Evolutionary conservation across 2,797 vertebrate genomes (phyloP).

Genomic region (Neosilurus hyrtlii): DNA sequence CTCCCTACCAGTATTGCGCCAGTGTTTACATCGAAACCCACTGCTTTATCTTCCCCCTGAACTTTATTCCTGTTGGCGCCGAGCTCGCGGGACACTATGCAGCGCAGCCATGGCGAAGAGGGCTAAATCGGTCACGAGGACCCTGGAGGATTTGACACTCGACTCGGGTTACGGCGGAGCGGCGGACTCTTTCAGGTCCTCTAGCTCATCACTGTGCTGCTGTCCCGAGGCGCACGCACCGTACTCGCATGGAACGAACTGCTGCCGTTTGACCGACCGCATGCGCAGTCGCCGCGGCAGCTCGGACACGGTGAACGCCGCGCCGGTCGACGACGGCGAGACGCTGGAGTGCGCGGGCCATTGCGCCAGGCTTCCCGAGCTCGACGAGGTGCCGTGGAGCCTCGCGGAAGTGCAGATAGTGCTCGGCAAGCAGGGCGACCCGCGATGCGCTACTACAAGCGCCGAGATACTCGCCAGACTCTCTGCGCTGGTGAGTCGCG

Average conservation of each 20-base stretch:
- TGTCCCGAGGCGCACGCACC: constrained; percentile 85
- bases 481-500: constrained; percentile 85
- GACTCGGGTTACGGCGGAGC: constrained; percentile 99
- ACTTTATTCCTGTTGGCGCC: constrained; percentile 32
- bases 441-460: constrained; percentile 67
- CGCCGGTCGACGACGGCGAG: constrained; percentile 94
- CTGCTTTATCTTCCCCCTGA: neutral
- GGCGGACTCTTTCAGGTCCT: constrained; percentile 95
- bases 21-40: neutral
- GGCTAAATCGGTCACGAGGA: constrained; percentile 88
- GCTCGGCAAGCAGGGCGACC: constrained; percentile 78
- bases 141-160: constrained; percentile 97
- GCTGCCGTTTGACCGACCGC: constrained; percentile 92
- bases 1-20: neutral
- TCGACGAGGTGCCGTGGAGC: constrained; percentile 97
- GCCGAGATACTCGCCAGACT: constrained; percentile 84
- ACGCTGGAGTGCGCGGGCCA: constrained; percentile 92
- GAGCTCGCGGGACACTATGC: constrained; percentile 79
- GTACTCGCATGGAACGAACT: constrained; percentile 78
- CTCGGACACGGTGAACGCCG: constrained; percentile 96
- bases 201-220: constrained; percentile 94
- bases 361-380: constrained; percentile 94
- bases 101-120: constrained; percentile 90
- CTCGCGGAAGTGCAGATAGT: constrained; percentile 88
- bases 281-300: constrained; percentile 97